Conservation (phyloP, 2,113 vertebrate species). For the Dipodomys stephensi region DNA sequence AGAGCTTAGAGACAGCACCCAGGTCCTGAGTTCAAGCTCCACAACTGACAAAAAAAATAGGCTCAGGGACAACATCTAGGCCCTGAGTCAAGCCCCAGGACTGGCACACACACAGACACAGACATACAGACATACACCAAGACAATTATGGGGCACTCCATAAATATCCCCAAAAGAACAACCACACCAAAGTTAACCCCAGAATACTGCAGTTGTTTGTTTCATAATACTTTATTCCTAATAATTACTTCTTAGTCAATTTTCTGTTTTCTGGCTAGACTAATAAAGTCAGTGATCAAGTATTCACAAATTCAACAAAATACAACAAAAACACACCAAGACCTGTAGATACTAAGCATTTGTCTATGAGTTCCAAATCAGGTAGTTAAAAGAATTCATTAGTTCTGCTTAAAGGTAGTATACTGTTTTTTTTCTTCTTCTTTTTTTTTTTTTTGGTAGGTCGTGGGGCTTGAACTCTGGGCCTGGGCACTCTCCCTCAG, state of each 20-base stretch:
- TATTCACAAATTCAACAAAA: background rate
- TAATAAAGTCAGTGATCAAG: background rate
- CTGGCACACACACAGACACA: too few species aligned
- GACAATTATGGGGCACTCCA: background rate
- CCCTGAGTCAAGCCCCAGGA: too few species aligned
- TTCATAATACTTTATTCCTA: background rate
- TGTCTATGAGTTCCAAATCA: background rate
- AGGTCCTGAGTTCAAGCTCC: too few species aligned
- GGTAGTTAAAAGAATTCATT: background rate
- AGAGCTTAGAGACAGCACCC: too few species aligned
- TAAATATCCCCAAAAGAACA: background rate
- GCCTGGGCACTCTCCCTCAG: too few species aligned
- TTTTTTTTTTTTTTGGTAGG: too few species aligned
- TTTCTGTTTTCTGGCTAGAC: constrained; percentile 34
- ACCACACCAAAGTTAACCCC: background rate
- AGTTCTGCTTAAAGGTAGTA: constrained; percentile 9
- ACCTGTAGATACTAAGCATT: background rate
- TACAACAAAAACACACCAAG: background rate
- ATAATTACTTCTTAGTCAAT: constrained; percentile 16
- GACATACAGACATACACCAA: background rate
- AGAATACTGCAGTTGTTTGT: background rate
- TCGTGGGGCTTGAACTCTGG: too few species aligned
- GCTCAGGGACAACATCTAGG: too few species aligned
- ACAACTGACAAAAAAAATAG: too few species aligned
- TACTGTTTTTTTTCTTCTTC: background rate